These are phyloP conservation scores for Riptortus pedestris DNA, from an alignment of 1,140 invertebrate species.

Conservation along the genomic window DNA sequence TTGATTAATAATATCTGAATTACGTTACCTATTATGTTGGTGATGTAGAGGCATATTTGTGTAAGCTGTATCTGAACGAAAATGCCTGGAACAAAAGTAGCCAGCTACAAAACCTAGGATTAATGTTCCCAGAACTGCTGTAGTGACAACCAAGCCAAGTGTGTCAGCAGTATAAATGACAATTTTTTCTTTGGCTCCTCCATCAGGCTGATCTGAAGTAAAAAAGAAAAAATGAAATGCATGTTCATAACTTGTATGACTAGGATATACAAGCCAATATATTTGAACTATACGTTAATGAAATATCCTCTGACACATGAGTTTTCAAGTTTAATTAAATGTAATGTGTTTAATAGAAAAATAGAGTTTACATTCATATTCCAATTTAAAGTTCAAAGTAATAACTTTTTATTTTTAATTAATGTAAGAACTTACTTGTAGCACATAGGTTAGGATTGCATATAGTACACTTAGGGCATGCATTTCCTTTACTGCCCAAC, in stretches of 20 bases:
- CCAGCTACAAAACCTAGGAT: constrained; percentile 72
- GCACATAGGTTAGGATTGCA: constrained; percentile 28
- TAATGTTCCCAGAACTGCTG: constrained; percentile 63
- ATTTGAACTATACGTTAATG: too few relatives aligned
- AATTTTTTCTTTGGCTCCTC: constrained; percentile 38
- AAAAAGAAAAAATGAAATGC: neutral
- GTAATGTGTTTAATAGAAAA: too few relatives aligned
- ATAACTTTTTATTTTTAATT: too few relatives aligned
- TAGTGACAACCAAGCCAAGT: constrained; percentile 62
- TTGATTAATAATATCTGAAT: too few relatives aligned
- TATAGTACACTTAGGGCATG: constrained; percentile 29
- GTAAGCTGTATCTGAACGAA: constrained; percentile 55
- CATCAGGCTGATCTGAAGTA: constrained; percentile 1
- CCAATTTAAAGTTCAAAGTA: too few relatives aligned
- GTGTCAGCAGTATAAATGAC: constrained; percentile 70
- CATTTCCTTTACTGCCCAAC: neutral
- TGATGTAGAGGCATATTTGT: constrained; percentile 58
- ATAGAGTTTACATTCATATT: too few relatives aligned
- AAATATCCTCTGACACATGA: too few relatives aligned
- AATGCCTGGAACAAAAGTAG: constrained; percentile 67
- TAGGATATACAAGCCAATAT: too few relatives aligned
- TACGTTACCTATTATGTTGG: constrained; percentile 43
- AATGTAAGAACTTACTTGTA: constrained; percentile 24
- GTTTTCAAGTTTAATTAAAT: too few relatives aligned
- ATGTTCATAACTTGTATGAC: neutral